Evolutionary conservation across 2,113 vertebrate species (phyloP).

Genomic region (Gnathonemus longibarbis): DNA sequence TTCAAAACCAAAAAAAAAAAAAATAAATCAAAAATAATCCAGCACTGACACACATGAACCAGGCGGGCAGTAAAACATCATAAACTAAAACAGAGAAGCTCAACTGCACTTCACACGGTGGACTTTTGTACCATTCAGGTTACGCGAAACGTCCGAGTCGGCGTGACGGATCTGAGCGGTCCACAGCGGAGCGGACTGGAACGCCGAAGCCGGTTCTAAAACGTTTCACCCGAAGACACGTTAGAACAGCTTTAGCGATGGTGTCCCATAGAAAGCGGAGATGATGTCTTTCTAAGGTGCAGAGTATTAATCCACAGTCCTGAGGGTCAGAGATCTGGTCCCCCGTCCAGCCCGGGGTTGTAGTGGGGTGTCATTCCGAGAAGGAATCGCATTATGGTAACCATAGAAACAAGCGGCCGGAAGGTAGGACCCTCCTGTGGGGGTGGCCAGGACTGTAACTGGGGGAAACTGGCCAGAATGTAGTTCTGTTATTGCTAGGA

Average conservation of each 20-base stretch:
- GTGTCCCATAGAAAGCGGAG: conserved; percentile 8
- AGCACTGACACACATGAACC: neutral
- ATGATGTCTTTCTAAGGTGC: conserved; percentile 33
- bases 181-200: neutral
- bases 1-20: neutral
- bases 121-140: conserved; percentile 16
- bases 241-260: conserved; percentile 21
- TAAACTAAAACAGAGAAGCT: conserved; percentile 20
- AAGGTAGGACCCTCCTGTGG: neutral
- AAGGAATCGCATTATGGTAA: neutral
- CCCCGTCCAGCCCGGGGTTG: neutral
- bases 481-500: neutral
- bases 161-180: neutral
- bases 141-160: neutral
- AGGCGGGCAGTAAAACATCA: conserved; percentile 11
- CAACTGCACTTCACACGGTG: neutral
- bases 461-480: neutral
- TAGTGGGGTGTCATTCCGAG: neutral
- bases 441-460: neutral
- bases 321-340: neutral
- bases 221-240: conserved; percentile 21
- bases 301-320: conserved; percentile 16
- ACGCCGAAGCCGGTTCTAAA: neutral
- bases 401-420: neutral
- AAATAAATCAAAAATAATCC: neutral